phyloP scores from a whole-genome alignment of 2,797 vertebrate genomes.

The Pteronotus mesoamericanus region DNA sequence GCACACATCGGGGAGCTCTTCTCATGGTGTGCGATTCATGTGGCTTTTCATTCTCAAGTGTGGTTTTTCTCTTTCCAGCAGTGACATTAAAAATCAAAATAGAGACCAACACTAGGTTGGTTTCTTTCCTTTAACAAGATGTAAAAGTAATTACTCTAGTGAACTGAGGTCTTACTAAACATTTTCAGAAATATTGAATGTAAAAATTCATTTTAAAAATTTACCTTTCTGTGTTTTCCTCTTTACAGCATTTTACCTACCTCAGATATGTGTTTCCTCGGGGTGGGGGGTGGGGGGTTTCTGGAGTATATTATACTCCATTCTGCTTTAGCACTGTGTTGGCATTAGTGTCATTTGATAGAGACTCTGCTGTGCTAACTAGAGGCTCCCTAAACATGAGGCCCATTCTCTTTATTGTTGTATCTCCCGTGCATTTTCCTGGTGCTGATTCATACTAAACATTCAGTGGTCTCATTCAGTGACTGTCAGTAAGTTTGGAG shows the following conservation, averaged over 20 bases:
- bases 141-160: not conserved
- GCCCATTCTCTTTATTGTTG: not conserved
- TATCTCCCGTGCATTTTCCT: not conserved
- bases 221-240: not conserved
- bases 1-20: conserved; percentile 89
- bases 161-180: not conserved
- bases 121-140: not conserved
- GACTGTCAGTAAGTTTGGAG: not conserved
- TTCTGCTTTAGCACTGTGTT: not conserved
- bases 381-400: not conserved
- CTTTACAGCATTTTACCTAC: not conserved
- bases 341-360: not conserved
- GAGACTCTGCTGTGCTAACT: not conserved
- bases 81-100: not conserved
- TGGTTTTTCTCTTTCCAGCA: not conserved
- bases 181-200: not conserved
- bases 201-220: conserved; percentile 18
- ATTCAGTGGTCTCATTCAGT: not conserved
- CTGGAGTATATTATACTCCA: not conserved
- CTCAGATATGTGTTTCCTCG: not conserved
- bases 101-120: not conserved
- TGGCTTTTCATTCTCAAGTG: not conserved
- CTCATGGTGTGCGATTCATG: conserved; percentile 83
- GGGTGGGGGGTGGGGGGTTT: too few species aligned
- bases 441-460: not conserved